Base-by-base conservation (phyloP, 2,113 vertebrate genomes). In the Phainopepla nitens region DNA sequence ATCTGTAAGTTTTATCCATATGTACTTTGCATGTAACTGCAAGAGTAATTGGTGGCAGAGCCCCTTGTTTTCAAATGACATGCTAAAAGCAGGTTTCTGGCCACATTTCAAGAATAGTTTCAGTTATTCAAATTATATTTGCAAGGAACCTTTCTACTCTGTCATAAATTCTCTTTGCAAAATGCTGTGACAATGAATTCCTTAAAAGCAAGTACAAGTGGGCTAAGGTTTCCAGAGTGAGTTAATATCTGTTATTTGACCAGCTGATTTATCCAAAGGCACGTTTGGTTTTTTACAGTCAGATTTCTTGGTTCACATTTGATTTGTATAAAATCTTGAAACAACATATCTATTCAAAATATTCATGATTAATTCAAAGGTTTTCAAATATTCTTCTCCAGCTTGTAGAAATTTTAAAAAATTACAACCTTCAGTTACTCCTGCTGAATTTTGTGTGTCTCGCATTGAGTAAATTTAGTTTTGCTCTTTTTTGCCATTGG, bases 11-110 rank as follows among this genome's bases (percentile, higher is more conserved):
- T 93, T 79, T 77, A 82, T 68, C 44, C 72, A 22, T 24, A 39
- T 11, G 9, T 35, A 53, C 47, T 94, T 87, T 44, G 50, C 58
- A 58, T 58, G 47, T 73, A 64, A 60, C 60, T 83, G 71, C 79
- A 92, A 66, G 68, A 77, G 47, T 77, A 85, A 82, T 82, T 62
- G 82, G 56, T 66, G 54, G 66, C 71, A 28, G 68, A 91, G 49
- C 39, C 66, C 36, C 90, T 88, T 92, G 35, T 93, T 95, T 89
- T 86, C 82, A 90, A 93, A 78, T 62, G 51, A 66, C 8, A 1
- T 60, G 76, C 71, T 93, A 90, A 90, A 96, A 96, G 87, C 68
- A 88, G 72, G 72, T 95, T 92, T 94, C 76, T 95, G 92, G 88
- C 85, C 87, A 77, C 80, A 56, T 51, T 45, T 56, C 75, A 85